Evolutionary conservation across 2,797 vertebrate species (phyloP).

Genomic region (Merluccius polli): DNA sequence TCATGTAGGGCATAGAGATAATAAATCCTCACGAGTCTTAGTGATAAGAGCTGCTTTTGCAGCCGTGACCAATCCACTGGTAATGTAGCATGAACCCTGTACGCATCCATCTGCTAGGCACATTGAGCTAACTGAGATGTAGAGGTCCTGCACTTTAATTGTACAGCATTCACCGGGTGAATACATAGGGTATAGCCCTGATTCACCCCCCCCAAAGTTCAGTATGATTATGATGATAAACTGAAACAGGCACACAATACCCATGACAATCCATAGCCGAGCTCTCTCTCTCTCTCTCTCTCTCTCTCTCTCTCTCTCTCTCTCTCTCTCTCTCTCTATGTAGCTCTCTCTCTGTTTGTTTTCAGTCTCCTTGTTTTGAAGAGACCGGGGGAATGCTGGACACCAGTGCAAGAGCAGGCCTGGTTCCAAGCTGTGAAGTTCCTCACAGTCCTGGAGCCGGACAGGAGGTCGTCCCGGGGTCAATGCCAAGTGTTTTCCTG

Average conservation of each 20-base stretch:
- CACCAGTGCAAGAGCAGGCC: conserved; percentile 65
- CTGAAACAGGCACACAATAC: conserved; percentile 21
- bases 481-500: conserved; percentile 62
- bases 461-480: conserved; percentile 65
- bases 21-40: conserved; percentile 50
- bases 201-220: background rate
- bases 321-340: conserved; percentile 6
- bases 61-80: conserved; percentile 51
- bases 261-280: background rate
- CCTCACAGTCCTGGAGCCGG: conserved; percentile 67
- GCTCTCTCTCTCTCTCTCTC: background rate
- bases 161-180: conserved; percentile 28
- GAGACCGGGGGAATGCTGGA: conserved; percentile 60
- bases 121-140: conserved; percentile 40
- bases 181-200: no score
- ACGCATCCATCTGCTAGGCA: conserved; percentile 50
- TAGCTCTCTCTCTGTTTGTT: background rate
- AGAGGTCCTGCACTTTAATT: conserved; percentile 35
- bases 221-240: conserved; percentile 34
- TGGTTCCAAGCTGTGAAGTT: conserved; percentile 75
- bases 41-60: conserved; percentile 47
- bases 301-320: background rate
- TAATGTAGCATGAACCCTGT: conserved; percentile 59
- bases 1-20: conserved; percentile 32
- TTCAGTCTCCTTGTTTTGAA: conserved; percentile 14